Conservation (phyloP, 1,140 invertebrate species). For the Caerostris extrusa region DNA sequence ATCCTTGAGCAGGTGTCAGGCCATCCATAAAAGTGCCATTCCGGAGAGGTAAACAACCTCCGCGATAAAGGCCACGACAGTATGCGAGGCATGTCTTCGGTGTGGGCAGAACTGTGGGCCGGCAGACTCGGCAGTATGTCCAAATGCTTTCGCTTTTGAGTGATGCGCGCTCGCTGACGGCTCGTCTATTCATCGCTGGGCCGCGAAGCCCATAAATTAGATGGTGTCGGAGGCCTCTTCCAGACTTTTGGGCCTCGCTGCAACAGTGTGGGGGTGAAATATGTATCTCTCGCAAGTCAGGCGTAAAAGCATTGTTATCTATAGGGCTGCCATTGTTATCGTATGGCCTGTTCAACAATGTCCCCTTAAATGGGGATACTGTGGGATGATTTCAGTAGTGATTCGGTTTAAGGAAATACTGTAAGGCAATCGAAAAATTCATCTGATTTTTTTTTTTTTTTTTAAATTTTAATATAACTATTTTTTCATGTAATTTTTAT, state of each 20-base stretch:
- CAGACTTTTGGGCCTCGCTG: conserved; percentile 6
- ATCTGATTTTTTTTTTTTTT: too few species aligned
- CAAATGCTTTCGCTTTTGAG: conserved; percentile 33
- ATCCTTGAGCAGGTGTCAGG: conserved; percentile 35
- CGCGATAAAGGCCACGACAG: neutral
- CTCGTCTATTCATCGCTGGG: conserved; percentile 29
- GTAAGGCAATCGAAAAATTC: too few species aligned
- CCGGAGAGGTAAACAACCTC: conserved; percentile 39
- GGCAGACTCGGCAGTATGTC: conserved; percentile 29
- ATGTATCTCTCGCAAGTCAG: neutral
- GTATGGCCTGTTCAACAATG: too few species aligned
- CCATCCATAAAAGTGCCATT: conserved; percentile 19
- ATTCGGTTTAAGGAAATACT: too few species aligned
- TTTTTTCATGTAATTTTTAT: too few species aligned
- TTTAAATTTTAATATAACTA: too few species aligned
- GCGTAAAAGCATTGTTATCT: neutral
- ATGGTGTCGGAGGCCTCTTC: neutral
- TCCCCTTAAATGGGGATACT: too few species aligned
- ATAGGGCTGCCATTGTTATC: neutral
- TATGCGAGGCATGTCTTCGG: conserved; percentile 32
- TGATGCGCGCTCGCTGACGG: conserved; percentile 20
- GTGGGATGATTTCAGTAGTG: too few species aligned
- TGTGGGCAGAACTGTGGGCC: conserved; percentile 24
- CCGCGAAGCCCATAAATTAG: conserved; percentile 57
- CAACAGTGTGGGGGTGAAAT: neutral